These are phyloP conservation scores for Adelges cooleyi DNA, from an alignment of 1,140 invertebrate species.

Conservation along the genomic window DNA sequence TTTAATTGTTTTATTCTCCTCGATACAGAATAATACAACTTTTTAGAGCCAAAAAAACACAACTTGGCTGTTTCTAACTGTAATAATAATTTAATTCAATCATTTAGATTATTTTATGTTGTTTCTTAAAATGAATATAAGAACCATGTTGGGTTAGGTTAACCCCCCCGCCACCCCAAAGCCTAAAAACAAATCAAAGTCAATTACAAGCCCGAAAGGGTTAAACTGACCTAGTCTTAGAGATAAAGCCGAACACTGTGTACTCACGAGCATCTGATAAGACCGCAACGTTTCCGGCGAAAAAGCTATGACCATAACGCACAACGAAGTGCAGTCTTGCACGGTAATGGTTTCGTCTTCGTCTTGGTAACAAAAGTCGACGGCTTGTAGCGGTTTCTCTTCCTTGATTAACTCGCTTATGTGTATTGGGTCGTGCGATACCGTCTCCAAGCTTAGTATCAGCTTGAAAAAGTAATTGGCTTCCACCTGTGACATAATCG, in stretches of 20 bases:
- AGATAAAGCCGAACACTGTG: too few relatives aligned
- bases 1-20: too few relatives aligned
- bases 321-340: constrained; percentile 84
- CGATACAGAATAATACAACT: too few relatives aligned
- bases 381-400: constrained; percentile 88
- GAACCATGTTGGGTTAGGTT: too few relatives aligned
- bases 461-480: constrained; percentile 81
- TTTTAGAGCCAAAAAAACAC: too few relatives aligned
- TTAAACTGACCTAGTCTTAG: background rate
- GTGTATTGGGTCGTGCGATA: constrained; percentile 84
- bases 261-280: constrained; percentile 88
- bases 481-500: constrained; percentile 57
- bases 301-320: constrained; percentile 96
- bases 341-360: constrained; percentile 90
- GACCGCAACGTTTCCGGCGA: constrained; percentile 88
- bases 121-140: too few relatives aligned
- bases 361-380: constrained; percentile 95
- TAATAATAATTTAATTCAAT: too few relatives aligned
- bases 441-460: constrained; percentile 81
- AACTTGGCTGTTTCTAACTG: too few relatives aligned
- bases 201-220: background rate
- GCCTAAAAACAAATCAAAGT: background rate
- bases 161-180: too few relatives aligned
- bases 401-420: constrained; percentile 92
- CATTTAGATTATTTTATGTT: too few relatives aligned